Evolutionary conservation across 2,113 vertebrate genomes (phyloP).

Genomic region (Bucco capensis): DNA sequence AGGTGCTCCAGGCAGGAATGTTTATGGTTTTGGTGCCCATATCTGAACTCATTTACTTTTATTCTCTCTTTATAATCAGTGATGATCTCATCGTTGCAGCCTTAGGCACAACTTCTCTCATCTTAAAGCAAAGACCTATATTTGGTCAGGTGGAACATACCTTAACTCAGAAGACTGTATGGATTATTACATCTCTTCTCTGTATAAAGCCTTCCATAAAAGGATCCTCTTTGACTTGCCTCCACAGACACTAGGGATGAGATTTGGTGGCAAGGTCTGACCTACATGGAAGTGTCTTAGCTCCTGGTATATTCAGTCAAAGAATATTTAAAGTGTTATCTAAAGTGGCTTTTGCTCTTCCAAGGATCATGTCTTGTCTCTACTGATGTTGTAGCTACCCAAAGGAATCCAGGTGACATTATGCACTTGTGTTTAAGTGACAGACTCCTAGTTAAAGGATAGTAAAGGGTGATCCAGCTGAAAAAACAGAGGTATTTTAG

Average conservation of each 20-base stretch:
- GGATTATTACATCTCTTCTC: not conserved
- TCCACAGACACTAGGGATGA: not conserved
- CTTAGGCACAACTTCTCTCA: slow-evolving; percentile 1
- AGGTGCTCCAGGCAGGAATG: slow-evolving; percentile 26
- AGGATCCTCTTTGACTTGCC: not conserved
- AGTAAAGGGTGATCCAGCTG: not conserved
- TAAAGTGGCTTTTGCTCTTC: not conserved
- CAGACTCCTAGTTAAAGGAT: not conserved
- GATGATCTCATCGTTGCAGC: slow-evolving; percentile 3
- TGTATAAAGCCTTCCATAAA: not conserved
- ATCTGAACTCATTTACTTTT: slow-evolving; percentile 43
- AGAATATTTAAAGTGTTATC: not conserved
- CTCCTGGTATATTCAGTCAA: not conserved
- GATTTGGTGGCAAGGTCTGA: not conserved
- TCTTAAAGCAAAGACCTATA: slow-evolving; percentile 1
- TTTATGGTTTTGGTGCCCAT: not conserved
- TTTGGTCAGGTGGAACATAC: not conserved
- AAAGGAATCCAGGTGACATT: not conserved
- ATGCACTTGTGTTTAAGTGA: not conserved
- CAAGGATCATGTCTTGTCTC: not conserved
- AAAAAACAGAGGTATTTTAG: not conserved
- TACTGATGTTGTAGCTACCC: not conserved
- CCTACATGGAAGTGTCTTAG: not conserved
- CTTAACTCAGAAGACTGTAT: not conserved
- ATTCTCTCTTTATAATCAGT: slow-evolving; percentile 30